Conservation (phyloP, 1,140 invertebrate genomes). For the Stegodyphus dumicola region DNA sequence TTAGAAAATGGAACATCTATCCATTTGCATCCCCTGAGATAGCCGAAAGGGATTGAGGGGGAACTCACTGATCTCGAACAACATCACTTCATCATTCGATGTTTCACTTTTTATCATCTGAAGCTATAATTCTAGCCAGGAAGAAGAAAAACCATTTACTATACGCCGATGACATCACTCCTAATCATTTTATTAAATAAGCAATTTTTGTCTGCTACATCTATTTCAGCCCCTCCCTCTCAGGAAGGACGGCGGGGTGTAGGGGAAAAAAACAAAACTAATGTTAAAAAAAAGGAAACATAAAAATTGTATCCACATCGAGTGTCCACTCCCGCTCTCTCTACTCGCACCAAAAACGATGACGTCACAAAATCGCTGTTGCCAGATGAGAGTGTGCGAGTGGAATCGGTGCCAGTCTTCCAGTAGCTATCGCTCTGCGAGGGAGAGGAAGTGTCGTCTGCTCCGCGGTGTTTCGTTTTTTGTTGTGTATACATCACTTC, state of each 20-base stretch:
- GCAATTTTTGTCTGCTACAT: conserved; percentile 27
- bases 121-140: no score
- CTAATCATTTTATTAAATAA: background rate
- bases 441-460: conserved; percentile 44
- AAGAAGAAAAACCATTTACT: no score
- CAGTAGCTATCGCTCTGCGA: conserved; percentile 39
- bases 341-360: conserved; percentile 5
- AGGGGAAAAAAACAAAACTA: no score
- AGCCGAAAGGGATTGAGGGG: no score
- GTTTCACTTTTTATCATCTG: no score
- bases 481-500: background rate
- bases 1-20: no score
- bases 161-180: background rate
- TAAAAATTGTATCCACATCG: no score
- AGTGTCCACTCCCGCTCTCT: no score
- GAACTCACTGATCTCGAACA: no score
- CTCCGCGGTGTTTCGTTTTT: conserved; percentile 11
- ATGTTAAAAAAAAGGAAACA: no score
- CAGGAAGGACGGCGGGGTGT: conserved; percentile 2
- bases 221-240: conserved; percentile 17
- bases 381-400: conserved; percentile 34
- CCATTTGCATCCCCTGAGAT: no score
- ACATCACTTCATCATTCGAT: no score
- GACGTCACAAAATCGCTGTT: conserved; percentile 49
- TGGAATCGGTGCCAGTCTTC: conserved; percentile 32